Percentiles rank a stretch among this genome's conserved stretches.
Evolutionary conservation across 1,140 invertebrate species (phyloP).

Genomic region (Riptortus pedestris): DNA sequence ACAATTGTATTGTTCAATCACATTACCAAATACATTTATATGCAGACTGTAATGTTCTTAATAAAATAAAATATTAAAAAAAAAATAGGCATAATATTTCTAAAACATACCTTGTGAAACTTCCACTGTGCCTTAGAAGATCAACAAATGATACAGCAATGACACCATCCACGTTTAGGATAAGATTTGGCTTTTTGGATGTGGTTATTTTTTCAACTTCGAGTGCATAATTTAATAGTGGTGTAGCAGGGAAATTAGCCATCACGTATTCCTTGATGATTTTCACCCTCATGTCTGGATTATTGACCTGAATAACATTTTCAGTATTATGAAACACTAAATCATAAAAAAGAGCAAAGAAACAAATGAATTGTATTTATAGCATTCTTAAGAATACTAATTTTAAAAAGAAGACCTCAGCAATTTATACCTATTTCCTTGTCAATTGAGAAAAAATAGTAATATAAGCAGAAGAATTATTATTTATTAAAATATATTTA

Average conservation of each 20-base stretch:
- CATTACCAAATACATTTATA: no score
- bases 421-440: no score
- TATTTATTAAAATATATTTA: no score
- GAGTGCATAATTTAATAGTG: conserved; percentile 86
- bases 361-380: not conserved
- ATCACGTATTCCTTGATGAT: conserved; percentile 94
- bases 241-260: conserved; percentile 84
- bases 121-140: conserved; percentile 80
- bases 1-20: no score
- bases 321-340: conserved; percentile 12
- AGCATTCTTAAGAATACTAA: no score
- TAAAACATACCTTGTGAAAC: conserved; percentile 66
- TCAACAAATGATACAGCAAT: conserved; percentile 97
- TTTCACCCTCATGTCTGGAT: conserved; percentile 95
- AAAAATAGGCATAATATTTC: not conserved
- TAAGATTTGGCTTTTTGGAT: conserved; percentile 97
- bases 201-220: conserved; percentile 99
- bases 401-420: no score
- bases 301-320: conserved; percentile 81
- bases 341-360: conserved; percentile 18
- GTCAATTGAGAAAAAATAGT: no score
- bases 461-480: no score
- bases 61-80: not conserved
- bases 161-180: conserved; percentile 97
- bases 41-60: not conserved